Evolutionary conservation across 2,888 invertebrate genomes (phyloP), one percentile per base, ranked within the genome.

Genomic region (Coleophora flavipennella): DNA sequence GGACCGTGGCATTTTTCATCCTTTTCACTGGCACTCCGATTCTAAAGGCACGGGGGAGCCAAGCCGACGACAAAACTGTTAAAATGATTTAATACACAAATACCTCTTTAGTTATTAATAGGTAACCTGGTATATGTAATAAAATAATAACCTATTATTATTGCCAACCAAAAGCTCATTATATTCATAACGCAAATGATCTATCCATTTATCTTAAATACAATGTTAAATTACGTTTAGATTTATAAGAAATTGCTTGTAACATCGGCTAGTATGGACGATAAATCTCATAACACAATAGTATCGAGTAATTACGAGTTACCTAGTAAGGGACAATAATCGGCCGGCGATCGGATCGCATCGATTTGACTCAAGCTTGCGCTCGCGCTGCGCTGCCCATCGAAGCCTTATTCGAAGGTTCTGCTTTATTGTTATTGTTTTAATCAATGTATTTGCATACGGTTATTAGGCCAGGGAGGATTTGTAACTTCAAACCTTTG

Each of bases 301-400:
- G 63, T 62, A 62, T 51, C 55, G 48, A 64, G 72, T 76, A 80
- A 80, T 80, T 80, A 80, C 67, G 50, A 57, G 55, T 53, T 66
- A 60, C 79, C 79, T 72, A 75, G 66, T 79, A 77, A 62, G 79
- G 80, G 64, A 76, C 72, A 77, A 73, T 69, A 76, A 78, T 79
- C 76, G 69, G 40, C 36, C 38, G 39, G 33, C 46, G 64, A 73
- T 77, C 64, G 61, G 59, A 73, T 77, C 64, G 61, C 59, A 68
- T 71, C 71, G 67, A 67, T 63, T 62, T 57, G 64, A 62, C 48
- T 46, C 49, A 39, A 39, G n/a, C n/a, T 4, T 29, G 29, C 29
- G 11, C 42, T 49, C 65, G 66, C 61, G 62, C 20, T 20, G 66
- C 61, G 62, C 20, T 20, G 20, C 20, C 20, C 55, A 67, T 68